Percentiles rank a stretch among this genome's conserved stretches.
Evolutionary conservation across 2,113 vertebrate species (phyloP).

Genomic region (Cavia porcellus): DNA sequence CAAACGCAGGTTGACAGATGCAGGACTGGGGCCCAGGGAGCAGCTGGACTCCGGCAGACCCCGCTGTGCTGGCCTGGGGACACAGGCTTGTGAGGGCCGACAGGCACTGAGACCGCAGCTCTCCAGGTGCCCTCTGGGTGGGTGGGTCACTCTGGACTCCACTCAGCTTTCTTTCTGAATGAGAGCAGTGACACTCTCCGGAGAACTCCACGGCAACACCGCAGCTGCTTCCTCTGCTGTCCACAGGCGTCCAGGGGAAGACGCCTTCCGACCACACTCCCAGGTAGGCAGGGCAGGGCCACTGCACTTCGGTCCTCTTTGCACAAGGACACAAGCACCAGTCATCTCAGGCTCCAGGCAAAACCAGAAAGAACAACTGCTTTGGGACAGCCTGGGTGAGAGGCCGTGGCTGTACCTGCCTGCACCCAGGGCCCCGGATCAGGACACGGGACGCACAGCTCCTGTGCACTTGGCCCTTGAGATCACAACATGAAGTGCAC

Average conservation of each 20-base stretch:
- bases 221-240: background rate
- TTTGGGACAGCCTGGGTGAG: background rate
- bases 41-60: background rate
- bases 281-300: too few species aligned
- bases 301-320: accelerated
- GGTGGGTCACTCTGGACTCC: background rate
- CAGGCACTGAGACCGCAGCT: background rate
- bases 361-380: background rate
- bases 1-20: background rate
- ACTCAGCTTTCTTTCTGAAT: background rate
- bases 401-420: accelerated
- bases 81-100: background rate
- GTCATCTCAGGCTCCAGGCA: accelerated
- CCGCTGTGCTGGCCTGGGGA: background rate
- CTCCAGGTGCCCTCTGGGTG: background rate
- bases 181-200: background rate
- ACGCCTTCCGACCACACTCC: background rate
- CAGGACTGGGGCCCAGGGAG: too few species aligned
- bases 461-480: background rate
- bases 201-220: background rate
- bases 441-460: background rate
- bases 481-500: background rate
- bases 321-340: accelerated
- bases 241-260: background rate
- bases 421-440: background rate